Evolutionary conservation across 2,113 vertebrate genomes (phyloP).

Genomic region (Chlorocebus sabaeus): DNA sequence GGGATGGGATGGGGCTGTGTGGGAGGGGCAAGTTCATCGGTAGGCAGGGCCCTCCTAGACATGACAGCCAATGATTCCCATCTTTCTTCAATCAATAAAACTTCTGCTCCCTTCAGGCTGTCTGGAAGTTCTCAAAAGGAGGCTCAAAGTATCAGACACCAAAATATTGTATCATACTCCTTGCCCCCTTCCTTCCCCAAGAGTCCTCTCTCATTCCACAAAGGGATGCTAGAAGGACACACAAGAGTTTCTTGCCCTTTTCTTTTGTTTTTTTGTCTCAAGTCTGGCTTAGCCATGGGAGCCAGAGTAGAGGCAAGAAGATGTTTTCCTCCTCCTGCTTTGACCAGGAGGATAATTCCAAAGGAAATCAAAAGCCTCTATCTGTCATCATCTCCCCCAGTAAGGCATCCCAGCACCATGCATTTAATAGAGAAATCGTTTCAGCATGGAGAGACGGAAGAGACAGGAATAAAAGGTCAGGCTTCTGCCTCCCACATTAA

Average conservation of each 20-base stretch:
- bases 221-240: background rate
- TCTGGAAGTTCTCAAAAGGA: background rate
- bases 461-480: background rate
- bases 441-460: background rate
- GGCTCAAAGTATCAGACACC: background rate
- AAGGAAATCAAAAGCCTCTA: conserved; percentile 6
- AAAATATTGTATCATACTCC: background rate
- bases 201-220: background rate
- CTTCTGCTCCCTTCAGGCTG: background rate
- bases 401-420: background rate
- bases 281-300: background rate
- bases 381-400: background rate
- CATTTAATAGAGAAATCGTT: background rate
- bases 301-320: background rate
- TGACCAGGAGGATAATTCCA: background rate
- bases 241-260: background rate
- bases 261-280: conserved; percentile 13
- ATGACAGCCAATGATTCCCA: background rate
- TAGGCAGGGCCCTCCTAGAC: background rate
- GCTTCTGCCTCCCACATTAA: background rate
- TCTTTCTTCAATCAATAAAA: background rate
- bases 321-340: background rate
- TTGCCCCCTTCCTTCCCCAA: background rate
- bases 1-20: rapidly evolving
- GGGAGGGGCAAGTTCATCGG: background rate